These are phyloP conservation scores for Pyrocephalus nanus DNA, from an alignment of 2,797 vertebrate species.

Conservation along the genomic window DNA sequence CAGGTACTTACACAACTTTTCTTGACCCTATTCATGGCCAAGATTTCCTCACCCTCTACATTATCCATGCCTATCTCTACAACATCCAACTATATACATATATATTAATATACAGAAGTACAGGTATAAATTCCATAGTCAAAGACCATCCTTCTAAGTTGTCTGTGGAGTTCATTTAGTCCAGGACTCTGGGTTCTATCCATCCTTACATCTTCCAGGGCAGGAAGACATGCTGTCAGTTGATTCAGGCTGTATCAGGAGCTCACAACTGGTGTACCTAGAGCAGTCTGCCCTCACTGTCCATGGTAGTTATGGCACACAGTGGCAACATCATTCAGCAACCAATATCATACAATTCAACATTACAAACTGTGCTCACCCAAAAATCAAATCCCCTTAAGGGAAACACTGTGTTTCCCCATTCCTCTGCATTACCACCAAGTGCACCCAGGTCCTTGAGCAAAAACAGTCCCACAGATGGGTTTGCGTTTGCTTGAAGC, in stretches of 20 bases:
- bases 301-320: neutral
- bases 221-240: neutral
- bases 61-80: neutral
- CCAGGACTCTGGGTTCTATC: neutral
- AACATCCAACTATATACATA: neutral
- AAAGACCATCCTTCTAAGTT: neutral
- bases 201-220: neutral
- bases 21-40: neutral
- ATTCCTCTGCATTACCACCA: neutral
- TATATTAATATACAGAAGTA: neutral
- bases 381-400: neutral
- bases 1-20: neutral
- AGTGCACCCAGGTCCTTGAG: neutral
- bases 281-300: neutral
- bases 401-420: neutral
- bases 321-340: neutral
- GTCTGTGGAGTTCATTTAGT: neutral
- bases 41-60: neutral
- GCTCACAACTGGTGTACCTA: neutral
- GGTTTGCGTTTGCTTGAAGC: neutral
- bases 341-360: neutral
- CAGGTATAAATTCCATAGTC: neutral
- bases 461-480: neutral
- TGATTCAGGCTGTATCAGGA: neutral
- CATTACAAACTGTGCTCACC: neutral